phyloP scores from a whole-genome alignment of 2,113 vertebrate genomes.

The Ciconia stormi region DNA sequence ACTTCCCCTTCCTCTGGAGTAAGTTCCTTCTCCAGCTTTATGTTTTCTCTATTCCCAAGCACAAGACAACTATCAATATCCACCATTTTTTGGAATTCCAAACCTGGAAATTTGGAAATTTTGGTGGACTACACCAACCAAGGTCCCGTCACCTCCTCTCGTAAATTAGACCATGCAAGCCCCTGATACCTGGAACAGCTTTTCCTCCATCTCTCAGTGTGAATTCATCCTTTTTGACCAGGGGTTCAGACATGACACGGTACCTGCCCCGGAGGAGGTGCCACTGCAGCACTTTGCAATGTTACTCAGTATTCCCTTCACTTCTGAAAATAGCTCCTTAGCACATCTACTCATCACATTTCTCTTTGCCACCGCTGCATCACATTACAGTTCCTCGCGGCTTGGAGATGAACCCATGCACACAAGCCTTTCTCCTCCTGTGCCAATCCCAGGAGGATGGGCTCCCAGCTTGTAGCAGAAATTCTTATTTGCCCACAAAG shows the following conservation, averaged over 20 bases:
- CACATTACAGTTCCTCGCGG: neutral
- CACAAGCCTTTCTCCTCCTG: neutral
- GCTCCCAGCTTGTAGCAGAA: neutral
- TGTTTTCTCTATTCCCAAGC: neutral
- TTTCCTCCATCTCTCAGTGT: rapidly evolving
- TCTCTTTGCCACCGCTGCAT: neutral
- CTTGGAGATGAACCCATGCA: neutral
- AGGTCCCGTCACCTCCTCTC: neutral
- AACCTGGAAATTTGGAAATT: neutral
- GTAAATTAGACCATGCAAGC: rapidly evolving
- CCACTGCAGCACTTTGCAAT: neutral
- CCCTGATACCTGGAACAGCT: neutral
- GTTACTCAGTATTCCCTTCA: neutral
- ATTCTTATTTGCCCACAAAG: neutral
- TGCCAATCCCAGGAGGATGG: rapidly evolving
- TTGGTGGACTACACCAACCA: neutral
- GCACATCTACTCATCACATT: neutral
- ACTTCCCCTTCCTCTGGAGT: neutral
- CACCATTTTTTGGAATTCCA: neutral
- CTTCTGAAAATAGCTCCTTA: conserved; percentile 51
- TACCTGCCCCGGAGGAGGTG: neutral
- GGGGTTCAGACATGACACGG: neutral
- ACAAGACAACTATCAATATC: neutral
- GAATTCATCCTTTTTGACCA: neutral
- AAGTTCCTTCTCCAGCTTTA: neutral